Evolutionary conservation across 2,797 vertebrate species (phyloP), one percentile per base, ranked within the genome.

Genomic region (Staurois parvus): DNA sequence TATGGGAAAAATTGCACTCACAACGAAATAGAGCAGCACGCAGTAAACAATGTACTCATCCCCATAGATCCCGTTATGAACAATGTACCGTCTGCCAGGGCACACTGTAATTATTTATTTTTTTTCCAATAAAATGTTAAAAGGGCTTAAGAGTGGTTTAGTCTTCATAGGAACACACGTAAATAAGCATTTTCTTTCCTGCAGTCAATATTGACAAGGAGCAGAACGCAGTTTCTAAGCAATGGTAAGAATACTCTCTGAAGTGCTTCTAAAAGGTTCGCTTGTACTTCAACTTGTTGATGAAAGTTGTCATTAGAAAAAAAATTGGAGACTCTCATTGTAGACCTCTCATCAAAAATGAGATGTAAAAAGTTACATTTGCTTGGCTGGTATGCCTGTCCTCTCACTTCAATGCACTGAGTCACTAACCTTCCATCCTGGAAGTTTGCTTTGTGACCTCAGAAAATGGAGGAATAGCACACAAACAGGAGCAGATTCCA

Each of bases 11-110:
- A 81, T 4, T 83, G 83, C 30, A 75, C 72, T 87, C 70, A 24
- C 30, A 88, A 59, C 81, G 82, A 88, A 88, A 67, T 76, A 88
- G 86, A 72, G 17, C 83, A 76, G 83, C 85, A 84, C 29, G 30
- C 75, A 68, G 52, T 82, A 68, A 72, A 80, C 67, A 24, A 40
- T 84, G 45, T 24, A 84, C 26, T 88, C 79, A 85, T 86, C 80
- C 69, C 86, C 24, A 37, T 62, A 78, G 19, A 10, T 79, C 24
- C 81, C 67, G 29, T n/a, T 17, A 80, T 29, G 13, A 56, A 75
- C 30, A 87, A 83, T 75, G 69, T 42, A 42, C 72, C 62, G 24
- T 86, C 81, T 87, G 76, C 37, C 81, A 79, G 52, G 66, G 21
- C 56, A 83, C 68, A 37, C 76, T 79, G 70, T 87, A 75, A 83